Percentiles rank a stretch among this genome's conserved stretches.
These are phyloP conservation scores for Ylistrum balloti DNA, from an alignment of 1,140 invertebrate genomes.

Conservation along the genomic window DNA sequence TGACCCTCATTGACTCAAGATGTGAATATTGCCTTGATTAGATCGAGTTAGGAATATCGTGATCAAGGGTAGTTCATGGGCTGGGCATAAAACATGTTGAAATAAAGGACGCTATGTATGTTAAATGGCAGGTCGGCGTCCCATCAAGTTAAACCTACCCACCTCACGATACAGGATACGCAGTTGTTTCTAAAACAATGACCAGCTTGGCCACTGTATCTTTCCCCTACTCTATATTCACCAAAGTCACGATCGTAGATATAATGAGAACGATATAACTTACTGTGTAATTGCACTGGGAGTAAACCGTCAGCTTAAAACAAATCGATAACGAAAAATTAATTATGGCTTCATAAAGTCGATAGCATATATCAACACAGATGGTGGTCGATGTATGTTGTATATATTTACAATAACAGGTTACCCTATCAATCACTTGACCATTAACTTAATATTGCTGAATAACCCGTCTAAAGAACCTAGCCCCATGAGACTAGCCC, in stretches of 20 bases:
- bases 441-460: neutral
- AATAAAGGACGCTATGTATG: neutral
- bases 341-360: neutral
- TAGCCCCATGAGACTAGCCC: neutral
- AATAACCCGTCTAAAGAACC: neutral
- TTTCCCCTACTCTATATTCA: no score
- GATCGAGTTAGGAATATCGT: neutral
- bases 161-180: neutral
- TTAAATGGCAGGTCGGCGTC: constrained; percentile 1
- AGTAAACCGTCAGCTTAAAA: no score
- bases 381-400: neutral
- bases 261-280: no score
- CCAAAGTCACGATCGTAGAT: no score
- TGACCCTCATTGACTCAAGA: constrained; percentile 37
- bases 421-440: neutral
- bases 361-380: neutral
- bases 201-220: no score
- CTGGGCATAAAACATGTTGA: neutral
- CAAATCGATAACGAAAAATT: neutral
- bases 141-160: neutral
- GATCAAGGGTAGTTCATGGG: neutral
- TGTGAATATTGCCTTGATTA: constrained; percentile 1
- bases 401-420: constrained; percentile 19
- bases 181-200: neutral
- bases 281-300: no score